Conservation (phyloP, 2,797 vertebrate genomes). For the Eulemur mongoz region DNA sequence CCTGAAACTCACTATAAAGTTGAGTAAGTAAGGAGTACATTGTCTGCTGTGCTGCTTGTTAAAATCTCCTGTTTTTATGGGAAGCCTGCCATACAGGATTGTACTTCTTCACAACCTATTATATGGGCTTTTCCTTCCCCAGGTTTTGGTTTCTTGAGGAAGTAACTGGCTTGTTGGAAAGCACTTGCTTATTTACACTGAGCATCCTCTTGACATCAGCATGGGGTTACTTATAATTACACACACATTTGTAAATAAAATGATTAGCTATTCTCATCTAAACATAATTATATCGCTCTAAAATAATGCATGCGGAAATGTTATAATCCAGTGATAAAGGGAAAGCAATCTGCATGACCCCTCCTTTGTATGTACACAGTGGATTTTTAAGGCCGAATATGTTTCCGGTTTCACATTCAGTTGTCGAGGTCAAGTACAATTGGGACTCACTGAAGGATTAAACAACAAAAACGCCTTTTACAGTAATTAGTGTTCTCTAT, state of each 20-base stretch:
- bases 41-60: background rate
- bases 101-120: background rate
- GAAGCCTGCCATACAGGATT: background rate
- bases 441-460: constrained; percentile 76
- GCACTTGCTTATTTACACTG: constrained; percentile 74
- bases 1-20: background rate
- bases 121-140: background rate
- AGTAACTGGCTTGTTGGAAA: constrained; percentile 75
- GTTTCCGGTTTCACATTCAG: constrained; percentile 66
- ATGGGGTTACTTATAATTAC: constrained; percentile 81
- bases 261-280: constrained; percentile 82
- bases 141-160: constrained; percentile 61
- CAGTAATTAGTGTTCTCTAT: constrained; percentile 70
- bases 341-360: constrained; percentile 49
- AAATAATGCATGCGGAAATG: constrained; percentile 60
- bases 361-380: constrained; percentile 60
- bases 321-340: constrained; percentile 24
- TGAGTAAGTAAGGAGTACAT: background rate
- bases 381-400: constrained; percentile 25
- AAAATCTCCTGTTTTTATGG: background rate
- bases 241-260: constrained; percentile 79
- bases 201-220: constrained; percentile 83
- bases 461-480: constrained; percentile 67
- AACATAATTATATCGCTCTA: constrained; percentile 79
- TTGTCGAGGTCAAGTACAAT: constrained; percentile 74